phyloP scores from a whole-genome alignment of 1,140 invertebrate species.

The Cherax destructor region DNA sequence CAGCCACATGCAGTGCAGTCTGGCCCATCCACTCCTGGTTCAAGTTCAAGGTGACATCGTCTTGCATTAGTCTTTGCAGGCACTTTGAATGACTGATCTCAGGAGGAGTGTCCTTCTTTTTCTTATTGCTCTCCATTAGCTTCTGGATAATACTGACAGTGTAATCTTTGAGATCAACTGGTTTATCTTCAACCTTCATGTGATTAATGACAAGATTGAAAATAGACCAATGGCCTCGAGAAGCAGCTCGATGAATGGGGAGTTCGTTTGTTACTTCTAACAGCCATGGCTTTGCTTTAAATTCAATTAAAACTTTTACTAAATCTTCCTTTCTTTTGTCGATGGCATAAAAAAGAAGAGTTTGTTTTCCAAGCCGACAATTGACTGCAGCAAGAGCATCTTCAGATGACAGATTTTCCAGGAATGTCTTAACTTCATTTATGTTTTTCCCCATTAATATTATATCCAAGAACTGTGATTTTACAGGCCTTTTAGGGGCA shows the following conservation, averaged over 20 bases:
- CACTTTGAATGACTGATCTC: conserved; percentile 51
- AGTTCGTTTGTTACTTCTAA: conserved; percentile 47
- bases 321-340: conserved; percentile 29
- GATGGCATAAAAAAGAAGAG: conserved; percentile 56
- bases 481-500: conserved; percentile 32
- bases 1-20: conserved; percentile 61
- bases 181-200: conserved; percentile 59
- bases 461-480: conserved; percentile 56
- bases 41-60: conserved; percentile 46
- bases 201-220: conserved; percentile 43
- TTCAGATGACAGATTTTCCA: conserved; percentile 19
- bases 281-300: conserved; percentile 59
- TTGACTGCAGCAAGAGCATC: conserved; percentile 55
- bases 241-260: conserved; percentile 64
- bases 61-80: conserved; percentile 45
- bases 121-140: conserved; percentile 47
- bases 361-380: conserved; percentile 51
- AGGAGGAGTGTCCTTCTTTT: not conserved
- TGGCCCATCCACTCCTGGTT: conserved; percentile 33
- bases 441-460: conserved; percentile 22
- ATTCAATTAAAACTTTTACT: conserved; percentile 39
- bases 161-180: conserved; percentile 50
- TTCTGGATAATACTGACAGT: conserved; percentile 60
- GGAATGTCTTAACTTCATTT: conserved; percentile 20
- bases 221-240: conserved; percentile 44